phyloP scores from a whole-genome alignment of 2,797 vertebrate species.

The Schizothorax lantsangensis region DNA sequence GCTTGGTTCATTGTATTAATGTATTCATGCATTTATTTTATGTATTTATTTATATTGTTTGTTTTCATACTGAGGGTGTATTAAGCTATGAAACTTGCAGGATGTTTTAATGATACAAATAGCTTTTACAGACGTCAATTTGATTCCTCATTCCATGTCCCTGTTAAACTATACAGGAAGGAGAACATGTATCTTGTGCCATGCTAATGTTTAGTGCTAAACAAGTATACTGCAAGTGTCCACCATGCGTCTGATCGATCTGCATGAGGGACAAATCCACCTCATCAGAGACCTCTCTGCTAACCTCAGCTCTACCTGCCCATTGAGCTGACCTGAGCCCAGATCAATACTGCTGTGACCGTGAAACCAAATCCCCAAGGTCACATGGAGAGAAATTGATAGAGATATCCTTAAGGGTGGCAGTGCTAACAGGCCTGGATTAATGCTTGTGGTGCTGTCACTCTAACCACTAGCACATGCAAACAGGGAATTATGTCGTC shows the following conservation, averaged over 20 bases:
- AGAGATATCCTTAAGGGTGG: conserved; percentile 45
- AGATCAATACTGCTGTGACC: conserved; percentile 35
- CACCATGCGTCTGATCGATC: conserved; percentile 19
- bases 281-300: conserved; percentile 34
- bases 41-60: background rate
- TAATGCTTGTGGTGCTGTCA: conserved; percentile 10
- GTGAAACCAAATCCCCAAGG: conserved; percentile 46
- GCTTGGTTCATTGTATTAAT: background rate
- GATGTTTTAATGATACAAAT: background rate
- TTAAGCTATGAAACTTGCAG: background rate
- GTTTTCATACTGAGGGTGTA: background rate
- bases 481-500: conserved; percentile 31
- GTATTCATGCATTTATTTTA: too few relatives aligned
- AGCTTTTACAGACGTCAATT: background rate
- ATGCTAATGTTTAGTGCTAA: background rate
- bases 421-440: conserved; percentile 47
- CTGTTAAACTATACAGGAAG: background rate
- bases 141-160: background rate
- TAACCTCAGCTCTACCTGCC: conserved; percentile 39
- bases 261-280: background rate
- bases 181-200: background rate
- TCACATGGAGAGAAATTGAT: conserved; percentile 7
- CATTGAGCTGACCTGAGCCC: conserved; percentile 29
- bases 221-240: conserved; percentile 1
- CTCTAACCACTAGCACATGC: conserved; percentile 26